These are phyloP conservation scores for Tauraco erythrolophus DNA, from an alignment of 2,113 vertebrate species.

Conservation along the genomic window DNA sequence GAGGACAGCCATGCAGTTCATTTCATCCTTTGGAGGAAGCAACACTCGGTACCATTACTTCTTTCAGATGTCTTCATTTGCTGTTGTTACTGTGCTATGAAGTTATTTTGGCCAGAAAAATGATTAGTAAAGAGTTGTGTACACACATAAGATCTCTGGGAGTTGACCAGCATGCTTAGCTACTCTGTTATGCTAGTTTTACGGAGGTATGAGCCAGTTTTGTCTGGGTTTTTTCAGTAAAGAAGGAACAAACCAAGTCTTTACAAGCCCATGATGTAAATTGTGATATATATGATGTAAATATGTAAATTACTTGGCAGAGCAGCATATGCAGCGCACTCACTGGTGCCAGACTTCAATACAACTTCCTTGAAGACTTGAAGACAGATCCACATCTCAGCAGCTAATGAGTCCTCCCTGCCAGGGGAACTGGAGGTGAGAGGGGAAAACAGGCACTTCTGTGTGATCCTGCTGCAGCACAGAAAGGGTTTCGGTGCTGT, in stretches of 20 bases:
- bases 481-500: accelerated
- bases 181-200: not conserved
- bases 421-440: accelerated
- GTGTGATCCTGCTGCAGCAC: too few species aligned
- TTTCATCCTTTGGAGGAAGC: not conserved
- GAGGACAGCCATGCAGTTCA: not conserved
- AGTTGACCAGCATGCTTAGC: not conserved
- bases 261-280: accelerated
- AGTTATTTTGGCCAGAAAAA: not conserved
- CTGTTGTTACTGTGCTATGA: not conserved
- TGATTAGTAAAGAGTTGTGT: not conserved
- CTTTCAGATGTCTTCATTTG: not conserved
- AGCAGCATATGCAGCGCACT: not conserved
- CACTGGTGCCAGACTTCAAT: accelerated
- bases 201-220: not conserved
- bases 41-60: not conserved
- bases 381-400: not conserved
- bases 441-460: not conserved
- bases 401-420: not conserved
- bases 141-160: not conserved
- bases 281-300: too few species aligned
- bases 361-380: not conserved
- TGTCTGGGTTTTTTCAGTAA: not conserved
- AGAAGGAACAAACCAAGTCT: not conserved
- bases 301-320: not conserved